Conservation (phyloP, 2,797 vertebrate species). For the Pseudopleuronectes americanus region DNA sequence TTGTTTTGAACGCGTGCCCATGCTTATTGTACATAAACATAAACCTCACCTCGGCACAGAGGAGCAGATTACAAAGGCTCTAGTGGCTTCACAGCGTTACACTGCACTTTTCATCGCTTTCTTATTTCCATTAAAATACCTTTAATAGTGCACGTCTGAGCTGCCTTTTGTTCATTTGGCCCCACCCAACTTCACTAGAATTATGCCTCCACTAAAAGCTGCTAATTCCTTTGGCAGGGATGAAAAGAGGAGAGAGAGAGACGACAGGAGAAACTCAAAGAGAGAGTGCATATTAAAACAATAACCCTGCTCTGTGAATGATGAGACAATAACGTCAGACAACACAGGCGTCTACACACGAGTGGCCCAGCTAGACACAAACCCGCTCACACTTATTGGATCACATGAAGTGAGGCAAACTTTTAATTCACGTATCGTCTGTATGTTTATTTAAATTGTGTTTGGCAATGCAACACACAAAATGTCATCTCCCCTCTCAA, state of each 20-base stretch:
- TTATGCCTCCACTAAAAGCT: constrained; percentile 31
- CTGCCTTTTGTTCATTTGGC: constrained; percentile 27
- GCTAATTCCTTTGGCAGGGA: constrained; percentile 39
- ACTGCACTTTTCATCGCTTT: constrained; percentile 5
- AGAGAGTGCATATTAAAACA: constrained; percentile 26
- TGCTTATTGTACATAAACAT: constrained; percentile 42
- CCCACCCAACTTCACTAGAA: constrained; percentile 25
- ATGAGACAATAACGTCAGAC: constrained; percentile 25
- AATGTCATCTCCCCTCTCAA: not conserved
- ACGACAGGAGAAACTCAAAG: not conserved
- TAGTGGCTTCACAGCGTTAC: constrained; percentile 25
- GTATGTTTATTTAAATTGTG: constrained; percentile 6
- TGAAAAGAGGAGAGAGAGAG: constrained; percentile 21
- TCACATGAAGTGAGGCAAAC: constrained; percentile 32
- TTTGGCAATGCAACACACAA: not conserved
- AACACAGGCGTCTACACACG: constrained; percentile 14
- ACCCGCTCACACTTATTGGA: constrained; percentile 7
- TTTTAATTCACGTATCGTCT: not conserved
- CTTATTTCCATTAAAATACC: constrained; percentile 29
- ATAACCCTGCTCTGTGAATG: constrained; percentile 4
- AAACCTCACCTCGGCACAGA: constrained; percentile 28
- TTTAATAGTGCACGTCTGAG: constrained; percentile 13
- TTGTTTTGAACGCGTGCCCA: constrained; percentile 32
- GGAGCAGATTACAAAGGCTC: constrained; percentile 18
- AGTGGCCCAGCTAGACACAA: constrained; percentile 12